These are phyloP conservation scores for Monomorium pharaonis DNA, from an alignment of 1,140 invertebrate species.

Conservation along the genomic window DNA sequence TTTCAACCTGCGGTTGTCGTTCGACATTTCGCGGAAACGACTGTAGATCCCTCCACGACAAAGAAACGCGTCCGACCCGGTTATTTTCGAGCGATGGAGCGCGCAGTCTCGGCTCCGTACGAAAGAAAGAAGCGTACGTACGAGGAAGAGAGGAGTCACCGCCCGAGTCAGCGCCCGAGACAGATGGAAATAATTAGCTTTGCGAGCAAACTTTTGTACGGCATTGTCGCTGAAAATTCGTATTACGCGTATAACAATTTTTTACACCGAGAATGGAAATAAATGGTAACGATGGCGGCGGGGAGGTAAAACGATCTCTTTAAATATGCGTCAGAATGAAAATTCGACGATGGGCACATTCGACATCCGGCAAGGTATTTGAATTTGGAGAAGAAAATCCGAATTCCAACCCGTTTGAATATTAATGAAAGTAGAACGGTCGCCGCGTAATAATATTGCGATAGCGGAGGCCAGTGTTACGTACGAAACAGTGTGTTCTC, in stretches of 20 bases:
- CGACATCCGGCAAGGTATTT: neutral
- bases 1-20: slow-evolving; percentile 67
- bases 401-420: neutral
- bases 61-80: slow-evolving; percentile 25
- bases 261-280: neutral
- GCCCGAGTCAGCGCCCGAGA: slow-evolving; percentile 20
- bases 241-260: slow-evolving; percentile 35
- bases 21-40: slow-evolving; percentile 64
- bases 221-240: slow-evolving; percentile 35
- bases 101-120: no score
- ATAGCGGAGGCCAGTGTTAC: neutral
- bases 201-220: slow-evolving; percentile 61
- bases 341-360: neutral
- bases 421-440: slow-evolving; percentile 19
- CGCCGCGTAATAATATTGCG: slow-evolving; percentile 20
- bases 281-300: neutral
- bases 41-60: slow-evolving; percentile 29
- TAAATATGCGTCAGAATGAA: neutral
- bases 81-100: slow-evolving; percentile 65
- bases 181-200: slow-evolving; percentile 67
- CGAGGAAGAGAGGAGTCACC: slow-evolving; percentile 2
- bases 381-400: neutral
- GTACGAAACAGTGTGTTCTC: slow-evolving; percentile 25
- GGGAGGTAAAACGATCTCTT: neutral
- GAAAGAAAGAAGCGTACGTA: no score